A percentile compares a stretch with the other conserved stretches of the same genome.
Conservation (phyloP, 2,797 vertebrate genomes). For the Denticeps clupeoides region DNA sequence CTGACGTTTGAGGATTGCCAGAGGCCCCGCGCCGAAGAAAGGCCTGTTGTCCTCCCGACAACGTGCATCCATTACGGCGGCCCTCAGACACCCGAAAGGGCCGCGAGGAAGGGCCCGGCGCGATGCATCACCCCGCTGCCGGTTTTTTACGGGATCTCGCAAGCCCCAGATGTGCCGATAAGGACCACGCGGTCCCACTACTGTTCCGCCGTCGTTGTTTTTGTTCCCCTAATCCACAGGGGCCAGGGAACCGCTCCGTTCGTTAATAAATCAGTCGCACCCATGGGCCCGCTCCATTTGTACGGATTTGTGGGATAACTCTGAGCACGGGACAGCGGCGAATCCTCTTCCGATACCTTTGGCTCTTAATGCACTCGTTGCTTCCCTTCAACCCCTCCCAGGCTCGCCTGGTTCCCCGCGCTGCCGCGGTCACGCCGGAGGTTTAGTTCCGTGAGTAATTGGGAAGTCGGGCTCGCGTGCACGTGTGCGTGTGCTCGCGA, state of each 20-base stretch:
- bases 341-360: no score
- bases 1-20: constrained; percentile 49
- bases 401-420: background rate
- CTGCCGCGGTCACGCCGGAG: no score
- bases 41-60: constrained; percentile 35
- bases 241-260: background rate
- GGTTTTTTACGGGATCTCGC: constrained; percentile 44
- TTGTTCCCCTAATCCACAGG: background rate
- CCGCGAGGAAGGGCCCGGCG: constrained; percentile 30
- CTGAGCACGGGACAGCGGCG: no score
- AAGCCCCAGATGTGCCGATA: constrained; percentile 30
- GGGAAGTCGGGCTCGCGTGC: no score
- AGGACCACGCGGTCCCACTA: constrained; percentile 24
- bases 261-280: constrained; percentile 1
- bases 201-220: constrained; percentile 24
- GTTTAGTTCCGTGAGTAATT: no score
- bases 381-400: no score
- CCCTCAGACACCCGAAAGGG: constrained; percentile 22
- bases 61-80: constrained; percentile 31
- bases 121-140: constrained; percentile 33
- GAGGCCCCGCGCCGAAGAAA: constrained; percentile 36
- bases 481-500: no score
- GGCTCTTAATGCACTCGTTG: constrained; percentile 5
- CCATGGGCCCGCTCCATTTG: background rate
- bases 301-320: constrained; percentile 1